A percentile compares a stretch with the other conserved stretches of the same genome.
Evolutionary conservation across 2,888 invertebrate genomes (phyloP).

Genomic region (Nymphalis c-album): DNA sequence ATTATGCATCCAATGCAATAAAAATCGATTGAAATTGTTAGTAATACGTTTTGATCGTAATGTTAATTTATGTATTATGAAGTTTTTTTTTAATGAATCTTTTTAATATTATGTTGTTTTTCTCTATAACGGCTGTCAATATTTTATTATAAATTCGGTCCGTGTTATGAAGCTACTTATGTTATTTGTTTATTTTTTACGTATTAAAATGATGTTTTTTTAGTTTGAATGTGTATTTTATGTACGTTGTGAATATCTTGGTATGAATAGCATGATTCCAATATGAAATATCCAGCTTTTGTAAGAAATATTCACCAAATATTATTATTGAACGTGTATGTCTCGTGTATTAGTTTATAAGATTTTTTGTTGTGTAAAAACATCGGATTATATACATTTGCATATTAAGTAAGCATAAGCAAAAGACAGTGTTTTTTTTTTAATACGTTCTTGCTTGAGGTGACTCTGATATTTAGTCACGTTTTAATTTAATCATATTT

Average conservation of each 20-base stretch:
- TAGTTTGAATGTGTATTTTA: conserved; percentile 16
- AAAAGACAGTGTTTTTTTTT: background rate
- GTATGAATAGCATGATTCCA: conserved; percentile 23
- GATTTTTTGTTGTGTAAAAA: conserved; percentile 11
- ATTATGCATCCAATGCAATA: too few relatives aligned
- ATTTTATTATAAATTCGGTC: background rate
- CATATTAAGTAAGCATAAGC: background rate
- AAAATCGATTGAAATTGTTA: too few relatives aligned
- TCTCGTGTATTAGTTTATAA: conserved; percentile 15
- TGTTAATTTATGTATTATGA: too few relatives aligned
- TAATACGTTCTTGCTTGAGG: conserved; percentile 7
- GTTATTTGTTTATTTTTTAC: conserved; percentile 9
- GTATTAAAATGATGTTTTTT: conserved; percentile 5
- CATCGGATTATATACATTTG: conserved; percentile 12
- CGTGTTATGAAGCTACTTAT: conserved; percentile 13
- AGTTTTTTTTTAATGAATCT: background rate
- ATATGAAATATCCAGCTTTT: conserved; percentile 21
- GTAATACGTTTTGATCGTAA: too few relatives aligned
- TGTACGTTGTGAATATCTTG: conserved; percentile 15
- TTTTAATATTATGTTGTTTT: background rate
- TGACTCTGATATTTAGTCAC: background rate
- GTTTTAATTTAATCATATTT: background rate
- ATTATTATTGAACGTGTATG: conserved; percentile 24
- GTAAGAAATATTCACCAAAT: conserved; percentile 33
- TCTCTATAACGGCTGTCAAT: background rate